Evolutionary conservation across 1,140 invertebrate genomes (phyloP).

Genomic region (Bombus sibiricus): DNA sequence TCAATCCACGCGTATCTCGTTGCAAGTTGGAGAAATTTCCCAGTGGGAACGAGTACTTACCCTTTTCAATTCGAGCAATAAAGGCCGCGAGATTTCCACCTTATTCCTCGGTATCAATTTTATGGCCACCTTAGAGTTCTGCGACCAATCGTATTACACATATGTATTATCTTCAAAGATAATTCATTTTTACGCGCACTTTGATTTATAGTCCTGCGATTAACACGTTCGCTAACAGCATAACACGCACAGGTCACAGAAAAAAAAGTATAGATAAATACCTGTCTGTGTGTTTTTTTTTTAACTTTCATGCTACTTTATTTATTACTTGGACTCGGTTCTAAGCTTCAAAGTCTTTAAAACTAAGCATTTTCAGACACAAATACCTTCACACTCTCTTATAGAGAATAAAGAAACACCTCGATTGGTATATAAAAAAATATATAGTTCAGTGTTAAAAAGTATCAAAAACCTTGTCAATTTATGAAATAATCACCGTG

Average conservation of each 20-base stretch:
- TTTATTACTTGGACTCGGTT: no score
- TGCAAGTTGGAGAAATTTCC: neutral
- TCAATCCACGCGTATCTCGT: neutral
- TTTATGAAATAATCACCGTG: no score
- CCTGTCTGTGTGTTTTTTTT: neutral
- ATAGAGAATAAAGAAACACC: no score
- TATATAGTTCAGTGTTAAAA: no score
- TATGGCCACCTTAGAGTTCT: slow-evolving; percentile 91
- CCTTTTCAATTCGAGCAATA: slow-evolving; percentile 95
- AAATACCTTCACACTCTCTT: no score
- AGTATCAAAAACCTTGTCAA: no score
- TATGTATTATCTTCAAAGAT: neutral
- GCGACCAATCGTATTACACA: slow-evolving; percentile 42
- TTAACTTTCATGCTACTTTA: neutral
- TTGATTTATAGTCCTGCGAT: neutral
- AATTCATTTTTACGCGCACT: neutral
- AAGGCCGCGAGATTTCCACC: slow-evolving; percentile 92
- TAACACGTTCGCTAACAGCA: neutral
- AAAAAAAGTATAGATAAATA: no score
- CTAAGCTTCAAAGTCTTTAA: no score
- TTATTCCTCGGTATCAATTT: slow-evolving; percentile 90
- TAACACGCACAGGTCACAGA: neutral
- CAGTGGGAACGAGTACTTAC: slow-evolving; percentile 78
- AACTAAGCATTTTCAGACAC: no score
- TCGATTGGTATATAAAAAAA: no score